These are phyloP conservation scores for Cepaea hortensis DNA, from an alignment of 2,888 invertebrate genomes.

Conservation along the genomic window DNA sequence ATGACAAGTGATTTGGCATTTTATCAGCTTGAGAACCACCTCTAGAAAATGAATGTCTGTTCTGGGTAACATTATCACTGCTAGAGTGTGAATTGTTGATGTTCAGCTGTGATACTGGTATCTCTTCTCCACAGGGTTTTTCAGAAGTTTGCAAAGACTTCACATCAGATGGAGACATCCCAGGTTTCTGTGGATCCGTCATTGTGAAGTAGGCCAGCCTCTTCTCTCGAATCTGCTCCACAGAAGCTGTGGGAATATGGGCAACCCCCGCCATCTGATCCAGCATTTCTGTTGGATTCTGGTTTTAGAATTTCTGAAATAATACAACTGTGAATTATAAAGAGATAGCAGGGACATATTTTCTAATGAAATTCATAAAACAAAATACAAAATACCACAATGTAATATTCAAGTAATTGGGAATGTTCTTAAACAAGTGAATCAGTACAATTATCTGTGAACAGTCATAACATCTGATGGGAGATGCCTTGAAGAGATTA, in stretches of 20 bases:
- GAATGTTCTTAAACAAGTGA: no score
- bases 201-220: conserved; percentile 61
- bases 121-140: not conserved
- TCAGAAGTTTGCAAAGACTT: conserved; percentile 16
- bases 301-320: conserved; percentile 11
- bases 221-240: conserved; percentile 61
- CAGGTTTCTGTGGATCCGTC: not conserved
- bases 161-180: not conserved
- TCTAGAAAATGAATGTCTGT: not conserved
- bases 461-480: no score
- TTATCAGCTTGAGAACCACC: not conserved
- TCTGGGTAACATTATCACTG: not conserved
- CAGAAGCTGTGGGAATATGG: not conserved
- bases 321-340: not conserved
- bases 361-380: not conserved
- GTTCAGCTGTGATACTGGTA: not conserved
- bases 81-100: not conserved
- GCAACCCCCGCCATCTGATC: no score
- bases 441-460: no score
- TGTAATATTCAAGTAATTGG: no score
- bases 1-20: not conserved
- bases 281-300: not conserved
- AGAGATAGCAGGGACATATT: not conserved
- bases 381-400: no score
- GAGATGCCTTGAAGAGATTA: no score